Base-by-base conservation (phyloP, 1,140 invertebrate genomes). In the Mya arenaria region DNA sequence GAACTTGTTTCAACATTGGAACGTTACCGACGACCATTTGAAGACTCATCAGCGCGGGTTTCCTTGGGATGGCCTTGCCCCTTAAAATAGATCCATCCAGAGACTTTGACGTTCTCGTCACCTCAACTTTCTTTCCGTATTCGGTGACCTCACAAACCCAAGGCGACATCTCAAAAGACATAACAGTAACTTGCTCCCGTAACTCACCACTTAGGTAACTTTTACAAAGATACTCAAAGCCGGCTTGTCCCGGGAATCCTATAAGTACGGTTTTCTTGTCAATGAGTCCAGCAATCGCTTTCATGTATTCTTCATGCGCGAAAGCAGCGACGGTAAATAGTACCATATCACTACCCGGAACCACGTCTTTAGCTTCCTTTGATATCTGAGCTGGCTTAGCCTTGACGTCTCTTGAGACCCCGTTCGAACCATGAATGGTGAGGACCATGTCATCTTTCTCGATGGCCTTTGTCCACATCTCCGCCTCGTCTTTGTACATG, bases 221-320 rank as follows among this genome's bases (percentile, higher is more conserved):
- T 30, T 83, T 60, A 56, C 85, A 85, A 30, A 84, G 77, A 56
- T 86, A 91, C 66, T 90, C 88, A 65, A 91, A 91, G 1, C 90
- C 90, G 17, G 79, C 66, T 17, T 60, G 60, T 15, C 79, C 79
- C 8, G 79, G 79, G 28, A 82, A 69, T 32, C 68, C 79, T 19
- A 82, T 62, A n/a, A 82, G n/a, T 10, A 71, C 79, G 17, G 58
- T 66, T 48, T 73, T 82, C 34, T 82, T 82, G 28, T 84, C 58
- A 32, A 89, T 28, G 41, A 86, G 77, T 15, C 77, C 79, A 15
- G 44, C 48, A 17, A 89, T 83, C 3, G 85, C 86, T 72, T 82
- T 55, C n/a, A 89, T 63, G 55, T 89, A 88, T n/a, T 73, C 68
- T 66, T 83, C 73, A 55, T 88, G 88, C 13, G 83, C 75, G 56